Percentiles rank a stretch among this genome's conserved stretches.
phyloP scores from a whole-genome alignment of 2,797 vertebrate species.

The Schizopygopsis malacanthus region DNA sequence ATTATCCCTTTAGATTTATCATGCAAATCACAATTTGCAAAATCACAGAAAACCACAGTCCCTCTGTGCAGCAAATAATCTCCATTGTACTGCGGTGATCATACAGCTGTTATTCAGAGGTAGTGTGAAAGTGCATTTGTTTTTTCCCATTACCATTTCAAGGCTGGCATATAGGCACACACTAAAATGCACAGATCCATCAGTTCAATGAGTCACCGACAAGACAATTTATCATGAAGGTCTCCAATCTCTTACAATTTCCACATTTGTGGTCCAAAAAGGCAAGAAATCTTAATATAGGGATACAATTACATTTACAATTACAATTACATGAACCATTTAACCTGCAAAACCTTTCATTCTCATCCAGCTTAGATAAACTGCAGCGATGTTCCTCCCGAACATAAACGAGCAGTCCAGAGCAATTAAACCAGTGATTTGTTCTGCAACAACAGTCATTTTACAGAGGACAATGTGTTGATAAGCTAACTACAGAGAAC shows the following conservation, averaged over 20 bases:
- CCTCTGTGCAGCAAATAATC: slow-evolving; percentile 7
- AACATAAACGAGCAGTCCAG: slow-evolving; percentile 43
- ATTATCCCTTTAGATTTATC: slow-evolving; percentile 24
- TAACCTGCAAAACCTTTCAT: slow-evolving; percentile 48
- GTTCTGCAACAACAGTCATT: slow-evolving; percentile 59
- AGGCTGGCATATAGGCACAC: background rate
- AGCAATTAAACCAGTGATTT: slow-evolving; percentile 58
- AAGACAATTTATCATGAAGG: slow-evolving; percentile 28
- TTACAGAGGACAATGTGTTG: slow-evolving; percentile 47
- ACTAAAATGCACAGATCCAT: background rate
- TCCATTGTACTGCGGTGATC: background rate
- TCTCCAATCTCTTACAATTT: slow-evolving; percentile 26
- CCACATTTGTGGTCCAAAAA: slow-evolving; percentile 5
- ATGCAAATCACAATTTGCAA: slow-evolving; percentile 32
- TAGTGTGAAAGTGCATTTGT: background rate
- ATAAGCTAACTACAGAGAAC: slow-evolving; percentile 40
- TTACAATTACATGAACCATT: slow-evolving; percentile 11
- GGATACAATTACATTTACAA: background rate
- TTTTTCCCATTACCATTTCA: slow-evolving; percentile 36
- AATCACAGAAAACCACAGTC: background rate
- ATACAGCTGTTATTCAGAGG: slow-evolving; percentile 18
- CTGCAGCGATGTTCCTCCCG: slow-evolving; percentile 42
- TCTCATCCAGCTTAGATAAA: slow-evolving; percentile 54
- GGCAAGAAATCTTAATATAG: slow-evolving; percentile 22
- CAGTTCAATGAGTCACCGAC: background rate